These are phyloP conservation scores for Penaeus chinensis DNA, from an alignment of 1,140 invertebrate species.

Conservation along the genomic window DNA sequence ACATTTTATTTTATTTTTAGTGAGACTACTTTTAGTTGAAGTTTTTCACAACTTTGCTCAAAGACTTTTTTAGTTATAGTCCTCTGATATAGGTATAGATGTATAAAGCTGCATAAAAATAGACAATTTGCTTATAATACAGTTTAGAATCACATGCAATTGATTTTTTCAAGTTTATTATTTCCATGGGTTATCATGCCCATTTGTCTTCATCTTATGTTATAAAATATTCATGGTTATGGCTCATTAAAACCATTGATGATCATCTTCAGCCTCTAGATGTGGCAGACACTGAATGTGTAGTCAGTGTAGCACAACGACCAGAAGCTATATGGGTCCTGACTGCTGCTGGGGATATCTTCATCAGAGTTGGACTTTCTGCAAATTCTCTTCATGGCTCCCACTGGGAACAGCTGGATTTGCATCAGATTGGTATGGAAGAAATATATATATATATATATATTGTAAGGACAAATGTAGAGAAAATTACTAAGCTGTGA, in stretches of 20 bases:
- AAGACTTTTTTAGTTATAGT: no score
- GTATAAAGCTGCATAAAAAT: no score
- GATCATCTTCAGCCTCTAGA: constrained; percentile 63
- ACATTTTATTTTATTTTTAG: no score
- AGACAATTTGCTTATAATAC: no score
- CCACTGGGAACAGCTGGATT: constrained; percentile 69
- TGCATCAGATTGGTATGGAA: constrained; percentile 69
- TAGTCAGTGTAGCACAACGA: constrained; percentile 68
- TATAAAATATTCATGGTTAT: neutral
- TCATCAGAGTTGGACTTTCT: constrained; percentile 69
- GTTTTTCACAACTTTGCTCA: no score
- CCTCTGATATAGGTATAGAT: no score
- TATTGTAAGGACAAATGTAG: no score
- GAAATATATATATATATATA: neutral
- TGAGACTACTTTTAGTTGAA: no score
- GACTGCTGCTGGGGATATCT: constrained; percentile 68
- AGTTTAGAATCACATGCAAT: no score
- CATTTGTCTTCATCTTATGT: neutral
- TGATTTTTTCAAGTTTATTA: no score
- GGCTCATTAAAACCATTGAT: neutral
- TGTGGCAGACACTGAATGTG: constrained; percentile 62
- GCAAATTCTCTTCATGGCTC: constrained; percentile 67
- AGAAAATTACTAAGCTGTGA: no score
- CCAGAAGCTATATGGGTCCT: constrained; percentile 71
- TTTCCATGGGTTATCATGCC: no score